These are phyloP conservation scores for Madoqua kirkii DNA, from an alignment of 2,113 vertebrate species.

Conservation along the genomic window DNA sequence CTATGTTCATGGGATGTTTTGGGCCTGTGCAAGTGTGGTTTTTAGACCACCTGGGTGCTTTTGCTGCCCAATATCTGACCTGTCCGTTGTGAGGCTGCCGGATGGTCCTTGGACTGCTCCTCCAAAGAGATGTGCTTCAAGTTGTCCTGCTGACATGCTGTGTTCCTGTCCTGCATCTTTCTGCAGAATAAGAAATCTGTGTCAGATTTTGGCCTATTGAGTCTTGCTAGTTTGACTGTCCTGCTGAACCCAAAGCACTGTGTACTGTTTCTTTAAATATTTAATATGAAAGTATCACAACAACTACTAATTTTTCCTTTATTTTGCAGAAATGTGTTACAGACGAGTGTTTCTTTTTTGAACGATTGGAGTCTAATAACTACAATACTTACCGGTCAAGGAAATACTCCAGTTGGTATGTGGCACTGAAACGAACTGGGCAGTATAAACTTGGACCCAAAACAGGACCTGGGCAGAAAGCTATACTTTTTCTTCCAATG, in stretches of 20 bases:
- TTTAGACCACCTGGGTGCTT: neutral
- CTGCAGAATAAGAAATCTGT: neutral
- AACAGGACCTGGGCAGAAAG: conserved; percentile 96
- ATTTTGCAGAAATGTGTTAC: conserved; percentile 90
- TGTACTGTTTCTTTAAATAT: neutral
- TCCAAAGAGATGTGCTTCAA: neutral
- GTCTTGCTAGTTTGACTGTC: neutral
- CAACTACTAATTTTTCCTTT: conserved; percentile 29
- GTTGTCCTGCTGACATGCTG: neutral
- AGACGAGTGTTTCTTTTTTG: conserved; percentile 96
- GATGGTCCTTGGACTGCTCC: neutral
- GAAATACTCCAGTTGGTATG: conserved; percentile 95
- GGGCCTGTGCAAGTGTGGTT: neutral
- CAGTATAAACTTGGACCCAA: conserved; percentile 94
- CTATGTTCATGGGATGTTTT: neutral
- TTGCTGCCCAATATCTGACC: neutral
- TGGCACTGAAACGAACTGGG: conserved; percentile 96
- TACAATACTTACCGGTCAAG: conserved; percentile 98
- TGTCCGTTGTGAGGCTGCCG: neutral
- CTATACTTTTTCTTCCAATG: conserved; percentile 98
- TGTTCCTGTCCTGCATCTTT: neutral
- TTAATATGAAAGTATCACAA: neutral
- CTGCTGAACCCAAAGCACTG: neutral
- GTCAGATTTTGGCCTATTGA: neutral
- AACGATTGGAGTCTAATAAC: conserved; percentile 96